phyloP scores from a whole-genome alignment of 1,140 invertebrate genomes.

The Ericerus pela region DNA sequence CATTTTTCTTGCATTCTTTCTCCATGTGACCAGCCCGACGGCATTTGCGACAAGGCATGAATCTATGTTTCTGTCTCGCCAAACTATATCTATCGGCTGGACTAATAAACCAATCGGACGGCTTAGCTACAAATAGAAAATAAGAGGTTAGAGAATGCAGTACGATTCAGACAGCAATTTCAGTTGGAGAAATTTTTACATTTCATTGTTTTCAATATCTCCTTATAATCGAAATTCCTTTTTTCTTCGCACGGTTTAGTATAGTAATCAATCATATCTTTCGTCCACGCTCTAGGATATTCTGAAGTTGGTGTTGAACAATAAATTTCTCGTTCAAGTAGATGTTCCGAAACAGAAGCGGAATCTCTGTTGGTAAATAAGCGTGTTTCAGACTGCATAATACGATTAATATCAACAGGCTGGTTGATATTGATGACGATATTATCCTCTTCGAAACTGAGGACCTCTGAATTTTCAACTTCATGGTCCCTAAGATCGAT shows the following conservation, averaged over 20 bases:
- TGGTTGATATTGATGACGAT: too few relatives aligned
- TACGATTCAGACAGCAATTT: background rate
- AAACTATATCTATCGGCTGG: background rate
- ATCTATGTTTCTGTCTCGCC: background rate
- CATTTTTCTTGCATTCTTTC: background rate
- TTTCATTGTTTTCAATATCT: background rate
- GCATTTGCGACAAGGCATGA: background rate
- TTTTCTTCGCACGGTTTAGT: background rate
- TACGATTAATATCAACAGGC: too few relatives aligned
- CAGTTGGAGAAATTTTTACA: background rate
- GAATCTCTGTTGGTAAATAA: too few relatives aligned
- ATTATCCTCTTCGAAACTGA: too few relatives aligned
- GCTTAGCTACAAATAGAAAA: background rate
- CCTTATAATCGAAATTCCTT: background rate
- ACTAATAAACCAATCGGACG: background rate
- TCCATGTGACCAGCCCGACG: background rate
- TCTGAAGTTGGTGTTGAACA: background rate
- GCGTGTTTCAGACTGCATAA: too few relatives aligned
- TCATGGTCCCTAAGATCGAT: too few relatives aligned
- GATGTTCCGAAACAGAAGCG: too few relatives aligned
- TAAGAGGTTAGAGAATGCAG: background rate
- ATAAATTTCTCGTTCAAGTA: too few relatives aligned
- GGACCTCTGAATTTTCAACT: too few relatives aligned
- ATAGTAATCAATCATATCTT: constrained; percentile 1
- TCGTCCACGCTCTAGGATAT: background rate